Evolutionary conservation across 1,140 invertebrate genomes (phyloP).

Genomic region (Nasonia vitripennis): DNA sequence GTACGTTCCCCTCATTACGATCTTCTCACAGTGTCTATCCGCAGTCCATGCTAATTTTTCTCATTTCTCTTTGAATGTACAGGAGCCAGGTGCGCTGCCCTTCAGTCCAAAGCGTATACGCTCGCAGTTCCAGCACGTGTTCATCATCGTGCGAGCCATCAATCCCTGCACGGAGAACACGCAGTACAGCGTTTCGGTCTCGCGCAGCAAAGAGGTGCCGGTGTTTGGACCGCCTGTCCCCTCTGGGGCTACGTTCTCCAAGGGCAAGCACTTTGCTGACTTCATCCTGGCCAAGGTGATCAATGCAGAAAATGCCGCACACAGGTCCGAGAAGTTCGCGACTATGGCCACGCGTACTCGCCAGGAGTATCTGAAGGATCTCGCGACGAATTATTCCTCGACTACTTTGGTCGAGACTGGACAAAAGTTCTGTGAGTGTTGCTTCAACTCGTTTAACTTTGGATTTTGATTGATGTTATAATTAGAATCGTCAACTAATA

Average conservation of each 20-base stretch:
- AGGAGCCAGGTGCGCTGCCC: slow-evolving; percentile 93
- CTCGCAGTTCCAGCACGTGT: slow-evolving; percentile 98
- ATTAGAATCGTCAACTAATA: neutral
- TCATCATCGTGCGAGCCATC: slow-evolving; percentile 92
- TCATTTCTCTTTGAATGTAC: neutral
- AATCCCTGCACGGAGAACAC: slow-evolving; percentile 95
- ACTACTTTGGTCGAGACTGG: slow-evolving; percentile 88
- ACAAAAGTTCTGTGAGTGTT: slow-evolving; percentile 91
- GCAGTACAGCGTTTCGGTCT: slow-evolving; percentile 93
- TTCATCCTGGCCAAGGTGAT: slow-evolving; percentile 97
- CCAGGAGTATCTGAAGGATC: slow-evolving; percentile 95
- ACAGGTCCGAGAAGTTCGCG: slow-evolving; percentile 96
- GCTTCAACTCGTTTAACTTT: slow-evolving; percentile 24
- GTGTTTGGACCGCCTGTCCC: slow-evolving; percentile 96
- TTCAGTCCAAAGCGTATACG: slow-evolving; percentile 95
- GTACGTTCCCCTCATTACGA: slow-evolving; percentile 52
- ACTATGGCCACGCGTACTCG: slow-evolving; percentile 97
- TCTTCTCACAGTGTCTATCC: neutral
- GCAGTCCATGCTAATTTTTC: neutral
- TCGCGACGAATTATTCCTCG: slow-evolving; percentile 90
- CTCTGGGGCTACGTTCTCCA: slow-evolving; percentile 88
- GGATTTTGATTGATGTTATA: neutral
- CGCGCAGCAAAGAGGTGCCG: slow-evolving; percentile 95
- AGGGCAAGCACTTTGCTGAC: slow-evolving; percentile 93
- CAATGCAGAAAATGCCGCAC: slow-evolving; percentile 98